Conservation (phyloP, 2,797 vertebrate genomes). For the Diplodus puntazzo region DNA sequence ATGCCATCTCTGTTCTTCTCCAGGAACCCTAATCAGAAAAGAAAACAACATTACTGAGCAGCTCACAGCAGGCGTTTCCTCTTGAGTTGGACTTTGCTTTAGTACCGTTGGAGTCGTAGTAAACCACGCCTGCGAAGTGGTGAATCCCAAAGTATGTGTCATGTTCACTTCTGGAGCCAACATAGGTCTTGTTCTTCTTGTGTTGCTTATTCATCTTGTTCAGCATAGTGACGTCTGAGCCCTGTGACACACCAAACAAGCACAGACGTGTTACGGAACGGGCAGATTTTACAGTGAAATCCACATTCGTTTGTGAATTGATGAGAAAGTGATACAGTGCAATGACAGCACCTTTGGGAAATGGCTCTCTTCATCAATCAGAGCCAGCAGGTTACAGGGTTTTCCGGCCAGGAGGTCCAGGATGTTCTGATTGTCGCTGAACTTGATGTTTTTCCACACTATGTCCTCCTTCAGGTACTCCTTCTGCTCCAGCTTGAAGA, state of each 20-base stretch:
- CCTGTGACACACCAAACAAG: slow-evolving; percentile 78
- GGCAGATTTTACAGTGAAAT: background rate
- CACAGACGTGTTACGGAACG: background rate
- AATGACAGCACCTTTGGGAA: slow-evolving; percentile 90
- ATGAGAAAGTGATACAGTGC: background rate
- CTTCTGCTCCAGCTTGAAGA: slow-evolving; percentile 95
- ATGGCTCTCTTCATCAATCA: slow-evolving; percentile 93
- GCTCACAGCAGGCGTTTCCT: background rate
- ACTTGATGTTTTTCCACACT: slow-evolving; percentile 89
- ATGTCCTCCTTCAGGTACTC: slow-evolving; percentile 91
- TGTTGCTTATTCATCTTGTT: slow-evolving; percentile 90
- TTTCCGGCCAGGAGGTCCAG: slow-evolving; percentile 90
- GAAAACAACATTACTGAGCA: background rate
- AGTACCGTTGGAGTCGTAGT: slow-evolving; percentile 91
- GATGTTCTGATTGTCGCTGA: slow-evolving; percentile 89
- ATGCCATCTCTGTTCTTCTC: slow-evolving; percentile 95
- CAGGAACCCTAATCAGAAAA: slow-evolving; percentile 87
- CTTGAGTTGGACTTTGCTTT: background rate
- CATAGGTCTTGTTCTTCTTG: slow-evolving; percentile 81
- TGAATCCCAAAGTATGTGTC: slow-evolving; percentile 90
- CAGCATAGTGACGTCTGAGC: slow-evolving; percentile 92
- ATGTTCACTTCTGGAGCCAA: slow-evolving; percentile 85
- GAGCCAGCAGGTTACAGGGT: slow-evolving; percentile 91
- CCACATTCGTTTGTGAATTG: background rate
- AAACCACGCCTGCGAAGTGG: slow-evolving; percentile 92